Base-by-base conservation (phyloP, 2,113 vertebrate genomes). In the Nestor notabilis region DNA sequence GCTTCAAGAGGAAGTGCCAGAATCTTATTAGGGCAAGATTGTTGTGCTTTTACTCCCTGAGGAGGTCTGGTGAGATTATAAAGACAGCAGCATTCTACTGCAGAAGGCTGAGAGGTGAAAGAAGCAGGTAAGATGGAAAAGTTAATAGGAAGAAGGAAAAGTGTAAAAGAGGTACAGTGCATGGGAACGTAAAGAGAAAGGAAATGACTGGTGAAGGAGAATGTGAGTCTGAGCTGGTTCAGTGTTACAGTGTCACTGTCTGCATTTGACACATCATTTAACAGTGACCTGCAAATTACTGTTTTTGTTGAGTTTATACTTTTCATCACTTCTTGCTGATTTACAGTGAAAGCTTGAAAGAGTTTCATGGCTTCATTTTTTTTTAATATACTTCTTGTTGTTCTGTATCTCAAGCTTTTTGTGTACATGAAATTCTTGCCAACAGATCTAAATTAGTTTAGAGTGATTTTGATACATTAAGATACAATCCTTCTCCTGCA, bases 271-370 rank as follows among this genome's bases (percentile, higher is more conserved):
- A 77, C 47, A 77, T 72, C 66, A 31, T 39, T 90, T 80, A 90
- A 63, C 50, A 13, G 28, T 29, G 89, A 93, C 94, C 69, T 96
- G 86, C 61, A 96, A 96, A 84, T 60, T 2, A 89, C 95, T 95
- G 60, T 52, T 78, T 95, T 89, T 89, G 87, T 76, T 84, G 61
- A 72, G 56, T 89, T 95, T 93, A 53, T 72, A 58, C 39, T 93
- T 96, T 89, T 95, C 76, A 72, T 90, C 4, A 0, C 61, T 87
- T 84, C 33, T 79, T 41, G 41, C 21, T 76, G 86, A 87, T 82
- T 90, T 89, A 65, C 52, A 61, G 7, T 37, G 61, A 39, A 82
- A 72, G 33, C 49, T 56, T 91, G 44, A 79, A 95, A 84, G 74
- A 84, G 29, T 84, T 84, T 83, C 61, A 60, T 65, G 94, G 80